Percentiles rank a stretch among this genome's conserved stretches.
These are phyloP conservation scores for Anoplolepis gracilipes DNA, from an alignment of 1,140 invertebrate genomes.

Conservation along the genomic window DNA sequence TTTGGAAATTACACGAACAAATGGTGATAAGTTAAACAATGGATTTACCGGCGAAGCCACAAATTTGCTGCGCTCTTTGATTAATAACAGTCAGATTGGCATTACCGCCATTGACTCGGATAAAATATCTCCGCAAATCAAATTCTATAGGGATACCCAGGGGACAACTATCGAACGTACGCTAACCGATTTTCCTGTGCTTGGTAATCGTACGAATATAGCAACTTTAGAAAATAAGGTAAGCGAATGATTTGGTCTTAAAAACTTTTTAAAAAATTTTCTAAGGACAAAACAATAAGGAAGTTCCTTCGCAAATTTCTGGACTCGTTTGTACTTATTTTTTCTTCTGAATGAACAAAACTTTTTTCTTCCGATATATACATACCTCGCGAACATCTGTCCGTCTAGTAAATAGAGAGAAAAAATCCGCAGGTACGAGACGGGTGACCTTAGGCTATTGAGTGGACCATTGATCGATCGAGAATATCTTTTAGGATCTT, in stretches of 20 bases:
- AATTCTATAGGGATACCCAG: slow-evolving; percentile 83
- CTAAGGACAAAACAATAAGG: not conserved
- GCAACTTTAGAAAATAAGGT: slow-evolving; percentile 83
- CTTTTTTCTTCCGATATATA: slow-evolving; percentile 67
- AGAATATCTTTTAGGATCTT: slow-evolving; percentile 75
- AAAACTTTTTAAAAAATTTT: not conserved
- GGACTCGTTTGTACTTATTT: not conserved
- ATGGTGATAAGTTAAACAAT: slow-evolving; percentile 84
- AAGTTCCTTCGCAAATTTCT: not conserved
- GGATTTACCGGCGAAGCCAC: slow-evolving; percentile 88
- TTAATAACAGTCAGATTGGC: slow-evolving; percentile 90
- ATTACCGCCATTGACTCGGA: slow-evolving; percentile 87
- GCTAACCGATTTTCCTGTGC: slow-evolving; percentile 78
- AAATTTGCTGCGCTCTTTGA: slow-evolving; percentile 90
- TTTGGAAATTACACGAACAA: slow-evolving; percentile 84
- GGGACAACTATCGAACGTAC: slow-evolving; percentile 80
- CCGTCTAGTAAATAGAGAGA: slow-evolving; percentile 76
- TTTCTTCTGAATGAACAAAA: slow-evolving; percentile 55
- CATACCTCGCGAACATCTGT: slow-evolving; percentile 46
- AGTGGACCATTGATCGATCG: slow-evolving; percentile 51
- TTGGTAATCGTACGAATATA: slow-evolving; percentile 82
- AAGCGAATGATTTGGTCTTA: not conserved
- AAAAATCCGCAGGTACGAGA: slow-evolving; percentile 75
- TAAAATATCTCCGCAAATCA: slow-evolving; percentile 79
- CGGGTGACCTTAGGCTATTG: slow-evolving; percentile 79